These are phyloP conservation scores for Conomelus anceps DNA, from an alignment of 2,888 invertebrate genomes.

Conservation along the genomic window DNA sequence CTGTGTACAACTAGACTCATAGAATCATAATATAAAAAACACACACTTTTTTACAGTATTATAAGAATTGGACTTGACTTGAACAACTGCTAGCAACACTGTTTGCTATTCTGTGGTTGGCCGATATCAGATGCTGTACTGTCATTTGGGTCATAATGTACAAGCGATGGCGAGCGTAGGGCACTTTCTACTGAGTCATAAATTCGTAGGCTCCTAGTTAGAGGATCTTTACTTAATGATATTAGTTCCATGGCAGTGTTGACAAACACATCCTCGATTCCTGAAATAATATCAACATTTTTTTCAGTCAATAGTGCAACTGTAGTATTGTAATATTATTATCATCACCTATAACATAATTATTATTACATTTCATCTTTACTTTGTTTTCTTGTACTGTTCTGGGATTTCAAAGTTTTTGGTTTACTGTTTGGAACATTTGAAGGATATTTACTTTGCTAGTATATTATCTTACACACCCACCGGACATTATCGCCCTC, in stretches of 20 bases:
- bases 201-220: conserved; percentile 45
- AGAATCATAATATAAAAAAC: background rate
- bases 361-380: too few relatives aligned
- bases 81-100: background rate
- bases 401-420: too few relatives aligned
- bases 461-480: too few relatives aligned
- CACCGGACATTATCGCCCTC: too few relatives aligned
- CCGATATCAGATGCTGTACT: background rate
- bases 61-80: background rate
- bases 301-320: too few relatives aligned
- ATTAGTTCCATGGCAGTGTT: conserved; percentile 57
- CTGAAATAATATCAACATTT: conserved; percentile 41
- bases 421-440: too few relatives aligned
- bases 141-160: background rate
- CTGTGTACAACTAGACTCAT: background rate
- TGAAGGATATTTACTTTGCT: too few relatives aligned
- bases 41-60: too few relatives aligned
- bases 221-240: conserved; percentile 40
- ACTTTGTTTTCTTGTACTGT: too few relatives aligned
- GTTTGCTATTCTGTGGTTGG: background rate
- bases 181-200: conserved; percentile 51
- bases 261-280: conserved; percentile 67
- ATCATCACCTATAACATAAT: too few relatives aligned
- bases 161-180: background rate
- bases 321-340: too few relatives aligned